Conservation (phyloP, 30 jellyfish, hydroid and myxozoan genomes). For the Hydractinia symbiolongicarpus region DNA sequence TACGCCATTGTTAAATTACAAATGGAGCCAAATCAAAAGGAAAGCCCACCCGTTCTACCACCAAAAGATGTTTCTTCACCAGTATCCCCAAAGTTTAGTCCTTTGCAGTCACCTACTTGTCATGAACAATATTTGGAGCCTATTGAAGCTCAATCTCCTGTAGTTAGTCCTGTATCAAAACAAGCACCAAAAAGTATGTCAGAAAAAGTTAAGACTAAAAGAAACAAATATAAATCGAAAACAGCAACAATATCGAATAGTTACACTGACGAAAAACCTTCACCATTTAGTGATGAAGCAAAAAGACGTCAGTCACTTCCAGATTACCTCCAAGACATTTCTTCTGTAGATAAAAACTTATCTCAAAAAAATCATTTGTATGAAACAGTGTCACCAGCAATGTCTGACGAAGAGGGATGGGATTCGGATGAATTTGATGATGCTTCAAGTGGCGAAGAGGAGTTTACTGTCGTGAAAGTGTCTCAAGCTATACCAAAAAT, state of each 20-base stretch:
- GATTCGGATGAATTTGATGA: slow-evolving; percentile 86
- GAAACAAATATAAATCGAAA: neutral
- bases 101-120: neutral
- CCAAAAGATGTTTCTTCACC: neutral
- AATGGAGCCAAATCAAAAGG: neutral
- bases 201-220: neutral
- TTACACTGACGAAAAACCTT: neutral
- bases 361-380: neutral
- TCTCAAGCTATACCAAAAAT: neutral
- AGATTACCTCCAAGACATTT: neutral
- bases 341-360: neutral
- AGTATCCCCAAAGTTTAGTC: neutral
- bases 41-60: neutral
- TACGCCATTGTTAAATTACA: slow-evolving; percentile 4
- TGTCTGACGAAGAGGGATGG: slow-evolving; percentile 54
- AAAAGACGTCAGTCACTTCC: slow-evolving; percentile 3
- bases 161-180: neutral
- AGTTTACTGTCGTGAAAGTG: slow-evolving; percentile 14
- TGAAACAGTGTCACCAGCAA: slow-evolving; percentile 9
- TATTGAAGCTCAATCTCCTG: neutral
- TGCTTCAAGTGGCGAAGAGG: slow-evolving; percentile 58
- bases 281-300: neutral
- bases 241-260: neutral
- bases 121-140: neutral
- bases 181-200: neutral